Percentiles rank a stretch among this genome's conserved stretches.
Evolutionary conservation across 2,113 vertebrate species (phyloP).

Genomic region (Alethe castanea): DNA sequence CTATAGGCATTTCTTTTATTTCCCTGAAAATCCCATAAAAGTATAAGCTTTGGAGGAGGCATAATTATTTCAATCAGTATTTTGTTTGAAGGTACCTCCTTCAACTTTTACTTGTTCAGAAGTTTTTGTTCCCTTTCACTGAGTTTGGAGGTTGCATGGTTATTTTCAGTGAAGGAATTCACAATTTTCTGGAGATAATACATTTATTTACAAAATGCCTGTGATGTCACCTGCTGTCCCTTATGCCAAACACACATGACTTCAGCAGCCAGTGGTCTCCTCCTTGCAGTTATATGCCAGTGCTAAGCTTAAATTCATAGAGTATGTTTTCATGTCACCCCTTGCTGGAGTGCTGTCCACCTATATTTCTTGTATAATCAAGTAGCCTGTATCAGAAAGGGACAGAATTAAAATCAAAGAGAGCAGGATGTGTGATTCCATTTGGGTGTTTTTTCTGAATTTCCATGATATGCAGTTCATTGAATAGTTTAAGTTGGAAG

Average conservation of each 20-base stretch:
- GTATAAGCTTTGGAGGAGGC: not conserved
- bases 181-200: not conserved
- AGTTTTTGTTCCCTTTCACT: not conserved
- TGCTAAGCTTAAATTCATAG: not conserved
- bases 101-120: not conserved
- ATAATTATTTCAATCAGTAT: not conserved
- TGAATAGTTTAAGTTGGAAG: not conserved
- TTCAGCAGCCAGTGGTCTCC: not conserved
- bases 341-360: not conserved
- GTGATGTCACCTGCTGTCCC: not conserved
- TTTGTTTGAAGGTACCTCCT: not conserved
- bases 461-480: not conserved
- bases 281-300: not conserved
- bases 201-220: not conserved
- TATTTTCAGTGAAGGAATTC: not conserved
- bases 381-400: not conserved
- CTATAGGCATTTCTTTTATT: not conserved
- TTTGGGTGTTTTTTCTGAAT: not conserved
- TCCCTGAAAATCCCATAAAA: not conserved
- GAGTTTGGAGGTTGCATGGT: not conserved
- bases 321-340: not conserved
- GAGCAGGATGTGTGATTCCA: not conserved
- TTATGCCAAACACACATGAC: not conserved
- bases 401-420: not conserved
- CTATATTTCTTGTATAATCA: not conserved